phyloP scores from a whole-genome alignment of 2,113 vertebrate species.

The Perca flavescens region DNA sequence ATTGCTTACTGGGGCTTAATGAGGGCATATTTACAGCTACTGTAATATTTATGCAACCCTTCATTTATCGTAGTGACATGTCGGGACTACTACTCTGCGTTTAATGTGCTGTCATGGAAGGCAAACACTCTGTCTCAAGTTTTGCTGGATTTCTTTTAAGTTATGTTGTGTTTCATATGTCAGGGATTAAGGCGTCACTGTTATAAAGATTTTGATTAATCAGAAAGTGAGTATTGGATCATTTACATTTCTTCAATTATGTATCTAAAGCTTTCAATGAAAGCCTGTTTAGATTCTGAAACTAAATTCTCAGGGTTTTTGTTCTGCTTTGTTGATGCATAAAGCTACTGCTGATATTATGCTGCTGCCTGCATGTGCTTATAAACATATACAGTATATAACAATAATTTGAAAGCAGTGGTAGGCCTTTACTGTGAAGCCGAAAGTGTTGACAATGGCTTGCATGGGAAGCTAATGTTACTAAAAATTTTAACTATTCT shows the following conservation, averaged over 20 bases:
- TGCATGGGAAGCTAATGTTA: neutral
- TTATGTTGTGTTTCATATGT: neutral
- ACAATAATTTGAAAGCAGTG: neutral
- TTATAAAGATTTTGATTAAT: constrained; percentile 14
- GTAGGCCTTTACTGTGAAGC: neutral
- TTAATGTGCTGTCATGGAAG: constrained; percentile 55
- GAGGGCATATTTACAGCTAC: constrained; percentile 49
- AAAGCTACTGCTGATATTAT: neutral
- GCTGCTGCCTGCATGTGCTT: neutral
- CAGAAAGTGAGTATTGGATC: constrained; percentile 1
- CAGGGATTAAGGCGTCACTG: neutral
- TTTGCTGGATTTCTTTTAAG: neutral
- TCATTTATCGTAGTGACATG: constrained; percentile 30
- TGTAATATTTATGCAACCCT: constrained; percentile 39
- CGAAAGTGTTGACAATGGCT: neutral
- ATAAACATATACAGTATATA: no score
- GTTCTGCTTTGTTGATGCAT: neutral
- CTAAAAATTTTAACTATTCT: neutral
- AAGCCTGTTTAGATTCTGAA: neutral
- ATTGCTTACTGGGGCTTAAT: constrained; percentile 58
- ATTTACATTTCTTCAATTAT: neutral
- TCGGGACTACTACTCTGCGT: constrained; percentile 13
- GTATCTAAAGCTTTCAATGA: no score
- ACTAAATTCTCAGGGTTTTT: neutral
- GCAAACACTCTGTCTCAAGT: constrained; percentile 36